Base-by-base conservation (phyloP, 2,888 invertebrate genomes). In the Parelbella ahira region DNA sequence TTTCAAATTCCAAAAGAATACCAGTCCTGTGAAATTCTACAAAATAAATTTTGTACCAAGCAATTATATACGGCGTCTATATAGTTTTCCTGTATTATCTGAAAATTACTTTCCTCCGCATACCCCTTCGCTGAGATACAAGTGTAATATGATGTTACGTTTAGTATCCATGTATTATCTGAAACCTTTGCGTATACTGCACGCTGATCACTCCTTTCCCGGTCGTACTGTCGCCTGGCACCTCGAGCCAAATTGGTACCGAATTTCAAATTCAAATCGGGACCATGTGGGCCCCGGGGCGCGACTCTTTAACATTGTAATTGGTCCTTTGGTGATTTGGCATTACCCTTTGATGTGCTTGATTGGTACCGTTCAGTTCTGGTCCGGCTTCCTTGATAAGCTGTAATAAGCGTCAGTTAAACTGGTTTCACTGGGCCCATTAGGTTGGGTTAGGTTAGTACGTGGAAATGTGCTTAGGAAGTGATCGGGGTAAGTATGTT, bases 261-360 rank as follows among this genome's bases (percentile, higher is more conserved):
- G 58, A 80, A 83, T 83, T 84, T 71, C 77, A 77, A 84, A 86
- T 86, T 84, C 82, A 83, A 88, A 88, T 79, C 48, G 71, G 74
- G 74, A 81, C 82, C 77, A 69, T 63, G 68, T 63, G 75, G 48
- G 64, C 76, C 84, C 78, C 57, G 71, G 57, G 78, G 87, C 81
- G 63, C 42, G 53, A 50, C 55, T 63, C 70, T 80, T 80, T 73
- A 75, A 71, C 72, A 65, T 63, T 71, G 73, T 86, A 82, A 87
- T 84, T 82, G 82, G 74, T 77, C 74, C 75, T 74, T 63, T 42
- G 74, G 64, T 69, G 76, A 72, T 54, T 59, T 60, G 59, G 63
- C 56, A 58, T 53, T 50, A 30, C 59, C 33, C 80, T 86, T 83
- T 84, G 82, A 83, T 75, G 72, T 74, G 50, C 63, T 65, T 78